These are phyloP conservation scores for Pseudomyrmex concolor DNA, from an alignment of 1,140 invertebrate species.

Conservation along the genomic window DNA sequence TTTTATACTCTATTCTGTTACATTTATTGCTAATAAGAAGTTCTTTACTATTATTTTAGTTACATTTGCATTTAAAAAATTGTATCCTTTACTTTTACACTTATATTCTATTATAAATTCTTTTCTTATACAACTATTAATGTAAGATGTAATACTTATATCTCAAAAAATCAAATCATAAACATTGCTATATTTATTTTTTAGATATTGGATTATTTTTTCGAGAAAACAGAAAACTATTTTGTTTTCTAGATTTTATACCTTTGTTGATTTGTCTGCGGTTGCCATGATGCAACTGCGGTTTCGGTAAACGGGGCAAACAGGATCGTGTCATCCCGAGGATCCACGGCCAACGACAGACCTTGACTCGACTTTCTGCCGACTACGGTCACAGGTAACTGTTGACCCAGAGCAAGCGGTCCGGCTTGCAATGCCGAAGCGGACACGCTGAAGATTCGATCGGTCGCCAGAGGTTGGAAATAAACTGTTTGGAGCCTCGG, in stretches of 20 bases:
- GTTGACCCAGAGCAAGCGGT: slow-evolving; percentile 88
- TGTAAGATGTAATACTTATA: neutral
- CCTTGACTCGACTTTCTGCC: slow-evolving; percentile 93
- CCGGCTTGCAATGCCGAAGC: slow-evolving; percentile 89
- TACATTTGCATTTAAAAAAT: neutral
- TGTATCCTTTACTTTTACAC: neutral
- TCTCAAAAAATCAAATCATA: neutral
- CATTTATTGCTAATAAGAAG: neutral
- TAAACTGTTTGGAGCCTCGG: slow-evolving; percentile 88
- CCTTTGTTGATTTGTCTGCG: slow-evolving; percentile 88
- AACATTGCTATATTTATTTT: neutral
- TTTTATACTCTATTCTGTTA: neutral
- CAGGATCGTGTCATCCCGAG: slow-evolving; percentile 88
- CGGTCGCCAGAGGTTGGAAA: slow-evolving; percentile 93
- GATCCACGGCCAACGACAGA: slow-evolving; percentile 89
- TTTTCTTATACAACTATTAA: neutral
- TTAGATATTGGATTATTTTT: neutral
- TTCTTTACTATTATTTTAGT: neutral
- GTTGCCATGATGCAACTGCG: slow-evolving; percentile 91
- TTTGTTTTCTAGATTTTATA: slow-evolving; percentile 70
- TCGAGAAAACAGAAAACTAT: neutral
- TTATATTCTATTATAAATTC: neutral
- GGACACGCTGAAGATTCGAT: slow-evolving; percentile 91
- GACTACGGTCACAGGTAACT: slow-evolving; percentile 90
- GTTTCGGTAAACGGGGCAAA: slow-evolving; percentile 92